These are phyloP conservation scores for Halocynthia aurantium DNA, from an alignment of 23 tunicate genomes.

Conservation along the genomic window DNA sequence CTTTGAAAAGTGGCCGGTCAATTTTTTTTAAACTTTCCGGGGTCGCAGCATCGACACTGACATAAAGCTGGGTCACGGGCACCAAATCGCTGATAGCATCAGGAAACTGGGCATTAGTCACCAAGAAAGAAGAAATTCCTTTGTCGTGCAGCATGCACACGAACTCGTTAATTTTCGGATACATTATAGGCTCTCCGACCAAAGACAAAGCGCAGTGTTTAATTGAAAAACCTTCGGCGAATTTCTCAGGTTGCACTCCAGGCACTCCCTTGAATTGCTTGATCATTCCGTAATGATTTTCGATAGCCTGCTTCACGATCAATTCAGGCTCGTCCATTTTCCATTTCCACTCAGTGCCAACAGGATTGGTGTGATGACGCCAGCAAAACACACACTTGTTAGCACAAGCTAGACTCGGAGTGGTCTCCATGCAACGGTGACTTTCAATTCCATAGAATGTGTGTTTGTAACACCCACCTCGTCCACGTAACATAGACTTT, in stretches of 20 bases:
- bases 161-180: conserved; percentile 84
- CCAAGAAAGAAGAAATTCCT: conserved; percentile 92
- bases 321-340: conserved; percentile 72
- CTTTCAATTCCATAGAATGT: conserved; percentile 97
- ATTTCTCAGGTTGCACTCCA: conserved; percentile 84
- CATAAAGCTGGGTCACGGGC: conserved; percentile 91
- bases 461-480: conserved; percentile 99
- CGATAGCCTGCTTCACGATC: conserved; percentile 67
- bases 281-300: conserved; percentile 83
- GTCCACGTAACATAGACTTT: conserved; percentile 90
- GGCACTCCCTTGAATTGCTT: conserved; percentile 99
- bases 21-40: conserved; percentile 87
- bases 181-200: conserved; percentile 97
- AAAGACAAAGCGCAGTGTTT: conserved; percentile 93
- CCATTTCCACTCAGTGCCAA: conserved; percentile 99
- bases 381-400: conserved; percentile 99
- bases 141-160: conserved; percentile 64
- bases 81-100: conserved; percentile 73
- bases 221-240: conserved; percentile 91
- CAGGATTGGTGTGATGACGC: conserved; percentile 99
- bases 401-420: conserved; percentile 97
- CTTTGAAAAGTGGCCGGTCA: conserved; percentile 90
- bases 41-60: conserved; percentile 97
- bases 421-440: conserved; percentile 98
- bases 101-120: conserved; percentile 97